Base-by-base conservation (phyloP, 2,797 vertebrate species). In the Gephyroberyx darwinii region DNA sequence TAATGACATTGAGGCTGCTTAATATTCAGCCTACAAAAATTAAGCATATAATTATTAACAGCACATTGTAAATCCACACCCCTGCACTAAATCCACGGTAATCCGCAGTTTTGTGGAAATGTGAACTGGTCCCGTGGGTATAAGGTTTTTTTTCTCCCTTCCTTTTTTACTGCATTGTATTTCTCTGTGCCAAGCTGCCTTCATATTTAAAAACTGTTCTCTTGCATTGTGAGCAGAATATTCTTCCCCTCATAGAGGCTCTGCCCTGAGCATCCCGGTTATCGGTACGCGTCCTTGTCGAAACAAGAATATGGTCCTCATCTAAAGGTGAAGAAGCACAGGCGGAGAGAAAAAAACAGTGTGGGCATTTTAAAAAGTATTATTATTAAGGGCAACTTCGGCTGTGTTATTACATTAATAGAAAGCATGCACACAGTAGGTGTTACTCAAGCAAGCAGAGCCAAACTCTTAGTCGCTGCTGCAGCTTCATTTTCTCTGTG, bases 41-140 rank as follows among this genome's bases (percentile, higher is more conserved):
- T 88, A 82, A 86, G 88, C 80, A 90, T 86, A 89, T 90, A 86
- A 90, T 92, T 90, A 90, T 85, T 72, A 86, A 81, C 74, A 84
- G 79, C 81, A 78, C 78, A 77, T 75, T 86, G 85, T 86, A 87
- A 88, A 92, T 89, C 91, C 89, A 77, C 80, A 65, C 77, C 84
- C 79, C 75, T 80, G 81, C 71, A 60, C 65, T 85, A 87, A 90
- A 92, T 84, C 88, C 86, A 71, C 14, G 60, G 60, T 89, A 88
- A 92, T 88, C 86, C 75, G 30, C 45, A 56, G 78, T 82, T 89
- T 89, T 83, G 81, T 86, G 77, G 66, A 87, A 89, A 90, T 87
- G 78, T 82, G 73, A 86, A 88, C 79, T 69, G 82, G 68, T 90
- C 85, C 84, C 84, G 43, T 58, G 71, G 80, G 83, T 66, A 68